phyloP scores from a whole-genome alignment of 2,113 vertebrate species.

The Rallus limicola region DNA sequence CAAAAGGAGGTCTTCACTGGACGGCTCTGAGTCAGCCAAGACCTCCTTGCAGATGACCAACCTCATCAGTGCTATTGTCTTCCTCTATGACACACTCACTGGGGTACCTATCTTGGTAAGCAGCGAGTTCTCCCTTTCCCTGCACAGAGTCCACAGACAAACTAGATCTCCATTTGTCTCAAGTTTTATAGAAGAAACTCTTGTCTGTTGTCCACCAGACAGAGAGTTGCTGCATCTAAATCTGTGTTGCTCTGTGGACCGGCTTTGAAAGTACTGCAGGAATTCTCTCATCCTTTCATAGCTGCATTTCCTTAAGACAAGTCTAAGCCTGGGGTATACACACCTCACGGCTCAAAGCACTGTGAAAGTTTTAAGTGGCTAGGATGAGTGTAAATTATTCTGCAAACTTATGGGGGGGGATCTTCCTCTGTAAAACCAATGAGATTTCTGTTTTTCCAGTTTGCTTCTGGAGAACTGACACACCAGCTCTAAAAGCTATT shows the following conservation, averaged over 20 bases:
- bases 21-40: constrained; percentile 83
- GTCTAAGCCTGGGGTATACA: neutral
- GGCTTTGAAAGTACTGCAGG: constrained; percentile 1
- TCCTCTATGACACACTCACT: constrained; percentile 83
- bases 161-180: neutral
- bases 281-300: neutral
- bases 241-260: neutral
- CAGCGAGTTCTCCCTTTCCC: neutral
- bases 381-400: neutral
- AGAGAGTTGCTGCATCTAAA: neutral
- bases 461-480: neutral
- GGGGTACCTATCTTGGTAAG: constrained; percentile 87
- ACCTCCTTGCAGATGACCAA: constrained; percentile 86
- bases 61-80: constrained; percentile 84
- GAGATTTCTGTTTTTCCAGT: neutral
- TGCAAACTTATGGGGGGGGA: neutral
- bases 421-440: neutral
- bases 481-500: neutral
- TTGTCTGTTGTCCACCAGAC: neutral
- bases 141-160: neutral
- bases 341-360: neutral
- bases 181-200: neutral
- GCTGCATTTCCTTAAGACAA: neutral
- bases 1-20: constrained; percentile 82
- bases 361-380: neutral